phyloP scores from a whole-genome alignment of 2,888 invertebrate genomes.

The Branchipolynoe longqiensis region DNA sequence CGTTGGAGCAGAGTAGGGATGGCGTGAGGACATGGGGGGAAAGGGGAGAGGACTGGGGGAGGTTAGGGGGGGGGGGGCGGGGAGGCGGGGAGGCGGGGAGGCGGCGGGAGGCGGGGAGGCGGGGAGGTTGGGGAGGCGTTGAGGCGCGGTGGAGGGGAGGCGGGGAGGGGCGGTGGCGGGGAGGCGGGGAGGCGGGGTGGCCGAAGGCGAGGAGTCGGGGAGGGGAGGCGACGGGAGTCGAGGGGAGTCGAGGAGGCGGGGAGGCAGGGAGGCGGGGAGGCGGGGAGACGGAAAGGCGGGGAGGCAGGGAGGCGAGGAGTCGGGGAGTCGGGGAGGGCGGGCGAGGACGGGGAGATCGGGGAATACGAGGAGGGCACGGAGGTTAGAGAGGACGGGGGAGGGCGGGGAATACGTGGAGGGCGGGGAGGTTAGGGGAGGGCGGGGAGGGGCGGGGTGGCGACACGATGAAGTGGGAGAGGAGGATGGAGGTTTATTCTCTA shows the following conservation, averaged over 20 bases:
- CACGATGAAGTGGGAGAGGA: neutral
- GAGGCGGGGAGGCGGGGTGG: neutral
- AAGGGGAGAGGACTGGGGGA: no score
- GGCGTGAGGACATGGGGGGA: neutral
- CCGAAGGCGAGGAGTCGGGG: no score
- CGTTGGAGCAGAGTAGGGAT: neutral
- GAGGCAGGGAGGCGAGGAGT: neutral
- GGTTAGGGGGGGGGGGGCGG: no score
- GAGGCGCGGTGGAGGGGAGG: no score
- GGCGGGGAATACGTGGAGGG: no score
- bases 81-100: neutral
- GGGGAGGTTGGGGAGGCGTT: no score
- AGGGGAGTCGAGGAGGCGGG: no score
- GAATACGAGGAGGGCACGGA: neutral
- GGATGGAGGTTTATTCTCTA: neutral
- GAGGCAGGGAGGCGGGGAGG: no score
- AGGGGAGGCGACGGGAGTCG: no score
- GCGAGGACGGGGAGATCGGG: no score
- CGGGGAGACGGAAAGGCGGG: neutral
- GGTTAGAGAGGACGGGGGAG: neutral
- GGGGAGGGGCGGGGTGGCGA: neutral
- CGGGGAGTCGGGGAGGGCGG: no score
- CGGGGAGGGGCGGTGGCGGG: neutral
- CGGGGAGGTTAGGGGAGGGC: no score
- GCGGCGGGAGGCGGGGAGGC: neutral